Evolutionary conservation across 2,113 vertebrate genomes (phyloP), one percentile per base, ranked within the genome.

Genomic region (Gavia stellata): DNA sequence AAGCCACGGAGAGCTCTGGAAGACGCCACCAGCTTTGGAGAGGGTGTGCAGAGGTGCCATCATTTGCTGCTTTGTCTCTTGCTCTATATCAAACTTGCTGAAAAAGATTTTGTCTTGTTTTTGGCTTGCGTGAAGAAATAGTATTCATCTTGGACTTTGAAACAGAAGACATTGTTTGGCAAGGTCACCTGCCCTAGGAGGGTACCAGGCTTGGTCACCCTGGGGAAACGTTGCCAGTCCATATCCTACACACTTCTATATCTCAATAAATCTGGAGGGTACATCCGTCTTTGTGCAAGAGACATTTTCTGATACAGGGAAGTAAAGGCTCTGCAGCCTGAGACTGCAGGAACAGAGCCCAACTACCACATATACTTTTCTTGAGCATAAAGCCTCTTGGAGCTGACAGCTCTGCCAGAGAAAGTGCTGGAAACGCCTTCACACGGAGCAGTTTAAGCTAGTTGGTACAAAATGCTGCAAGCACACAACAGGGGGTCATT

Each of bases 211-310:
- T 47, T 5, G 0, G 65, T 7, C 34, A 3, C 17, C 16, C 21
- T 11, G 34, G 31, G 50, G 65, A 56, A 47, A 7, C 0, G 0
- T 24, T 36, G 13, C 33, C 86, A 52, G 45, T 4, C 8, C 7
- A 0, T 36, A 9, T 31, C 63, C 74, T 50, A 12, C 72, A 11
- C 50, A 2, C 28, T 19, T 52, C 29, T 14, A 0, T 17, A 9
- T 11, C 58, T 31, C n/a, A 2, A 2, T 8, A 29, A 14, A 7
- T 25, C n/a, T 14, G 25, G 34, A 59, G 71, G 34, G 20, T 21
- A 2, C n/a, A 15, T 11, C 56, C 2, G 0, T 6, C 34, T n/a
- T 14, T 9, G 47, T 15, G 23, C 6, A 3, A 63, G 40, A 61
- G 44, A 17, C 10, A 0, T 29, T 47, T 44, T 23, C 42, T 36